A percentile compares a stretch with the other conserved stretches of the same genome.
Conservation (phyloP, 1,140 invertebrate genomes). For the Drosophila navojoa region DNA sequence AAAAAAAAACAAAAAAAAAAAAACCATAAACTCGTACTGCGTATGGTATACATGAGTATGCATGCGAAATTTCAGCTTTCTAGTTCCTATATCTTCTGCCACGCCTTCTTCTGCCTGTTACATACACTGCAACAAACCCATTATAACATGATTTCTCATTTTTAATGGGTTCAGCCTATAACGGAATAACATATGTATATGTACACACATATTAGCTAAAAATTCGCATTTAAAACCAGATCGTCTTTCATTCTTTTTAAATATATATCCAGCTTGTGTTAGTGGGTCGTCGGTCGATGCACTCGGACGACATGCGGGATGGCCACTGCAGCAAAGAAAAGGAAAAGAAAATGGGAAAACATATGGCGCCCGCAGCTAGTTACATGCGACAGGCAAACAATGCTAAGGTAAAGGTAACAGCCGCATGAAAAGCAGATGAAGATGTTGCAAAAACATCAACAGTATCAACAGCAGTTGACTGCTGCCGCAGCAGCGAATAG, state of each 20-base stretch:
- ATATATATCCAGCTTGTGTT: constrained; percentile 38
- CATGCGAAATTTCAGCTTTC: too few species aligned
- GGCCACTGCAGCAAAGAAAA: constrained; percentile 16
- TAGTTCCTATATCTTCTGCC: too few species aligned
- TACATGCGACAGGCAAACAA: constrained; percentile 65
- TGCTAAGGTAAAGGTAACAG: constrained; percentile 38
- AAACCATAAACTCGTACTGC: too few species aligned
- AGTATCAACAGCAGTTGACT: constrained; percentile 43
- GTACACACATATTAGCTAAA: too few species aligned
- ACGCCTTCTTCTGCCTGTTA: too few species aligned
- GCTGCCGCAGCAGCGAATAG: background rate
- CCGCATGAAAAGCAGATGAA: constrained; percentile 54
- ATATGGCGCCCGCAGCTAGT: constrained; percentile 70
- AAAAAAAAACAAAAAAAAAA: too few species aligned
- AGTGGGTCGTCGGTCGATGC: constrained; percentile 71
- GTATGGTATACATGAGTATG: too few species aligned
- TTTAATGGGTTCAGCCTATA: too few species aligned
- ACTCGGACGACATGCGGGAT: constrained; percentile 36
- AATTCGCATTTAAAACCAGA: background rate
- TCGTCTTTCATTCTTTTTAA: background rate
- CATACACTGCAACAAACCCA: too few species aligned
- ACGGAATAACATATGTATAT: too few species aligned
- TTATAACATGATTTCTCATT: too few species aligned
- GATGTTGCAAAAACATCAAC: constrained; percentile 36
- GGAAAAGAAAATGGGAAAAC: constrained; percentile 61